These are phyloP conservation scores for Anolis sagrei DNA, from an alignment of 2,113 vertebrate genomes.

Conservation along the genomic window DNA sequence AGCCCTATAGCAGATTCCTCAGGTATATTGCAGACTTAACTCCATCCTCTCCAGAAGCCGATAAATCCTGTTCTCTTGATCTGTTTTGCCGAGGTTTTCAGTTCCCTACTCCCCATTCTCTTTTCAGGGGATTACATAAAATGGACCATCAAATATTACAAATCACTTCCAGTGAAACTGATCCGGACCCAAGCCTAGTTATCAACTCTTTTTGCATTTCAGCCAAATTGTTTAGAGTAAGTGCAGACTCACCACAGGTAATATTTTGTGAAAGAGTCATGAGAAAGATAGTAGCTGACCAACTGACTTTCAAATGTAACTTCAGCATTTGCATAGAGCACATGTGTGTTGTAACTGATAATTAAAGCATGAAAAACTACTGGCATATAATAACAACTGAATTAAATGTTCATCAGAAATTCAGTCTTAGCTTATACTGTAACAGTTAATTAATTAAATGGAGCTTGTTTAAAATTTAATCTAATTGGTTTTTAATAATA, in stretches of 20 bases:
- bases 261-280: not conserved
- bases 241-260: not conserved
- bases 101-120: too few species aligned
- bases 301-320: constrained; percentile 10
- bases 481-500: constrained; percentile 39
- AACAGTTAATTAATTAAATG: constrained; percentile 29
- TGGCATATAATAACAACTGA: constrained; percentile 27
- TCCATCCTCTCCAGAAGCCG: too few species aligned
- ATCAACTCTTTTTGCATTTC: constrained; percentile 53
- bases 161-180: too few species aligned
- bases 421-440: not conserved
- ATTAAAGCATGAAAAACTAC: constrained; percentile 22
- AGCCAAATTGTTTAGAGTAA: constrained; percentile 48
- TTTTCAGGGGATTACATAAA: too few species aligned
- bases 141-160: too few species aligned
- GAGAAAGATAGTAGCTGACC: constrained; percentile 27
- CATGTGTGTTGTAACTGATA: not conserved
- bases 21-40: too few species aligned
- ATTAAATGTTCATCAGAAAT: constrained; percentile 30
- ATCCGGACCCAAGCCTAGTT: too few species aligned
- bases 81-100: too few species aligned
- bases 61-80: too few species aligned
- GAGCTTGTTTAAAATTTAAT: constrained; percentile 45
- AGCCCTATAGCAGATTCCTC: too few species aligned
- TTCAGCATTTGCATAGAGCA: constrained; percentile 14